These are phyloP conservation scores for Sycophila texana DNA, from an alignment of 2,888 invertebrate genomes.

Conservation along the genomic window DNA sequence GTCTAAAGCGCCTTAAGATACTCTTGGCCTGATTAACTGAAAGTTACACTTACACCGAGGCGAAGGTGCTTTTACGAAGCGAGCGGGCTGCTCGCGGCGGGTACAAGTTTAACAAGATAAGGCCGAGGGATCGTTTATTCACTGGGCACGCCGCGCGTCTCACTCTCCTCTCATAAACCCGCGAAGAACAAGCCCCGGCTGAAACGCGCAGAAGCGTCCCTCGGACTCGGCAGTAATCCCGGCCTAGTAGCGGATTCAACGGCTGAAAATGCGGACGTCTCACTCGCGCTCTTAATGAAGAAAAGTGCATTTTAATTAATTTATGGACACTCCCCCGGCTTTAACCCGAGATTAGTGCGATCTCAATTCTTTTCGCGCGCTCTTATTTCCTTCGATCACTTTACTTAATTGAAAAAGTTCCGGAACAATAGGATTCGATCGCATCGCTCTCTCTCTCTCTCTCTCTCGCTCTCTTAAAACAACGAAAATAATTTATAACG, in stretches of 20 bases:
- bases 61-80: background rate
- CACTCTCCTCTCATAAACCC: background rate
- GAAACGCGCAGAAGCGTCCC: background rate
- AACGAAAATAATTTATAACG: no score
- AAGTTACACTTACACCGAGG: background rate
- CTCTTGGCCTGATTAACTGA: conserved; percentile 28
- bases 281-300: no score
- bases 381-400: no score
- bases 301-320: no score
- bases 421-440: no score
- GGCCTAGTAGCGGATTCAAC: background rate
- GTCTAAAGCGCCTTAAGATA: conserved; percentile 3
- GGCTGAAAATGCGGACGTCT: no score
- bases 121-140: conserved; percentile 9
- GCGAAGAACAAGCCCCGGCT: background rate
- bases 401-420: no score
- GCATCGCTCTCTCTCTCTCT: no score
- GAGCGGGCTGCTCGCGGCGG: background rate
- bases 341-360: no score
- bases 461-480: no score
- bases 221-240: background rate
- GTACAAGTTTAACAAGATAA: conserved; percentile 9
- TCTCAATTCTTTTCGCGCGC: no score
- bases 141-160: background rate
- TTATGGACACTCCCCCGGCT: no score